Evolutionary conservation across 1,140 invertebrate species (phyloP), one percentile per base, ranked within the genome.

Genomic region (Scylla paramamosain): DNA sequence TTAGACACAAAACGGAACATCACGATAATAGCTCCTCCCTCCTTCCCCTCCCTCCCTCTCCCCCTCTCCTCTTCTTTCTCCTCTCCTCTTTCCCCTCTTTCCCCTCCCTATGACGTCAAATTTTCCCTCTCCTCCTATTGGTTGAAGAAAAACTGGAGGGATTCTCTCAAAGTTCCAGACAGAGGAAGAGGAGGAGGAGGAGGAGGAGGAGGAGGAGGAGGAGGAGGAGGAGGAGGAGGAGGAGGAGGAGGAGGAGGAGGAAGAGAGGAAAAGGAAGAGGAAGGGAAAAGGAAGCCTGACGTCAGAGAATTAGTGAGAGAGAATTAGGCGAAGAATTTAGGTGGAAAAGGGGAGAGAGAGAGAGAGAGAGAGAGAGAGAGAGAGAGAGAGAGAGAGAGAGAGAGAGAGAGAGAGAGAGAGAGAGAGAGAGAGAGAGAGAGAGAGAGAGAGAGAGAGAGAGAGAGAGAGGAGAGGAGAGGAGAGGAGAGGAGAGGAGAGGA

Each of bases 181-280:
- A 25, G 39, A 90, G 88, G 84, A 87, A 29, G 39, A 46, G 20
- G 84, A 87, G 84, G 39, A 46, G 39, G 84, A 87, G 84, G n/a
- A 46, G 39, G 31, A 45, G 84, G 84, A 86, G 28, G 84, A 86
- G 84, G 84, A 86, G 84, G 84, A 86, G 84, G 84, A 86, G 84
- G 84, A 86, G 28, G 84, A 4, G 29, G 20, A 20, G 28, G 25
- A 14, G 14, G 20, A 8, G 77, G 48, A 10, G 52, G 90, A 29
- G 28, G 48, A 29, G 28, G 10, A 29, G 12, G 45, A 25, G 25
- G 89, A 91, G 20, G 48, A 48, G 28, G 4, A 25, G 89, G 1
- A 25, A 48, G 48, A 29, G 20, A 46, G 48, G 46, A 45, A 45
- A n/a, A 31, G 90, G 48, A 82, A 32, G 31, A 88, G 31, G 86